Evolutionary conservation across 2,113 vertebrate species (phyloP).

Genomic region (Pungitius pungitius): DNA sequence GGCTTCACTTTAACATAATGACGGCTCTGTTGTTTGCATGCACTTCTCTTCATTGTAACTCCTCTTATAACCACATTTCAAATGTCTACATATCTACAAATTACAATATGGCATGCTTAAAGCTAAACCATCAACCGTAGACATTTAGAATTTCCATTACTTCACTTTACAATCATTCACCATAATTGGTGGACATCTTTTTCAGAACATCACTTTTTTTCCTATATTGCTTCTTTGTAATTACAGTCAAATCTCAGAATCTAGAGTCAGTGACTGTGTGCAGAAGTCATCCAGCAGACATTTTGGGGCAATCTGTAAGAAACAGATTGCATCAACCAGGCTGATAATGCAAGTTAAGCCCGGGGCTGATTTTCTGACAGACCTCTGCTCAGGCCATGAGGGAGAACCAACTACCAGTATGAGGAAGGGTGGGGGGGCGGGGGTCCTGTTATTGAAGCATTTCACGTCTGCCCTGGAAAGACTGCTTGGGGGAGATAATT

Average conservation of each 20-base stretch:
- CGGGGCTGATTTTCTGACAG: conserved; percentile 56
- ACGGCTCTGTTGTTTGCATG: conserved; percentile 44
- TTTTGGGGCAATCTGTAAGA: conserved; percentile 54
- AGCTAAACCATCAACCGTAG: background rate
- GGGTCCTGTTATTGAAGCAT: conserved; percentile 49
- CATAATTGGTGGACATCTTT: no score
- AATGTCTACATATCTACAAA: conserved; percentile 24
- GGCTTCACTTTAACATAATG: conserved; percentile 44
- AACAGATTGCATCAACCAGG: conserved; percentile 66
- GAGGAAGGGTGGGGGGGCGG: conserved; percentile 9
- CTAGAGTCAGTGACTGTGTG: conserved; percentile 34
- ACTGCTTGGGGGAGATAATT: conserved; percentile 76
- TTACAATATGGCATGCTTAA: conserved; percentile 20
- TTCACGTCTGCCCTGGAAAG: conserved; percentile 62
- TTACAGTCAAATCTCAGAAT: conserved; percentile 57
- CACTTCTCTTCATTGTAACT: conserved; percentile 32
- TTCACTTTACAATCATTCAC: background rate
- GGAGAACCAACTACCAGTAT: conserved; percentile 37
- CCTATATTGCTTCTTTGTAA: conserved; percentile 3
- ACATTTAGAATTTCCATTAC: conserved; percentile 3
- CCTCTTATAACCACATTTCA: conserved; percentile 18
- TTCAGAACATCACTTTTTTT: background rate
- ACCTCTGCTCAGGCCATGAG: conserved; percentile 25
- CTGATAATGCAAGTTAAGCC: conserved; percentile 69
- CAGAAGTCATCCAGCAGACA: conserved; percentile 44